These are phyloP conservation scores for Pelosia muscerda DNA, from an alignment of 2,888 invertebrate species.

Conservation along the genomic window DNA sequence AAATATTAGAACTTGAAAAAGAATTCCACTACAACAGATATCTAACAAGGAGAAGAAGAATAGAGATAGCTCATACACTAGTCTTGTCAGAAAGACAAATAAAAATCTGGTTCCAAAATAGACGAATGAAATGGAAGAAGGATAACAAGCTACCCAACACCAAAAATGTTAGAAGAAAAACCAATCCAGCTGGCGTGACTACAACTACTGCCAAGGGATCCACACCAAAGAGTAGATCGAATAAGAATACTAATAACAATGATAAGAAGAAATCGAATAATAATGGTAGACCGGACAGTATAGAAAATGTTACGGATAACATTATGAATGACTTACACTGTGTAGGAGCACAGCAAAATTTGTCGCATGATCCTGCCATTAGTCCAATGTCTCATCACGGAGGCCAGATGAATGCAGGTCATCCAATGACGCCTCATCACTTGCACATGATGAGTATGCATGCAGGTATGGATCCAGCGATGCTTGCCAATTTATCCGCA, in stretches of 20 bases:
- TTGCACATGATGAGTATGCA: slow-evolving; percentile 84
- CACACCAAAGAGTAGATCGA: slow-evolving; percentile 90
- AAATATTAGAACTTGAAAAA: slow-evolving; percentile 98
- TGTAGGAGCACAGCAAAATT: slow-evolving; percentile 82
- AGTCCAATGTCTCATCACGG: slow-evolving; percentile 84
- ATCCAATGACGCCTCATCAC: slow-evolving; percentile 86
- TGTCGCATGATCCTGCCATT: slow-evolving; percentile 82
- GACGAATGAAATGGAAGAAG: slow-evolving; percentile 93
- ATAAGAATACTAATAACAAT: slow-evolving; percentile 85
- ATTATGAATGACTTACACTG: slow-evolving; percentile 88
- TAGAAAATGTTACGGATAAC: slow-evolving; percentile 89
- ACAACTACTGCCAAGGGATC: slow-evolving; percentile 85
- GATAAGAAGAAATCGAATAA: slow-evolving; percentile 85
- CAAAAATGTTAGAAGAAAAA: slow-evolving; percentile 91
- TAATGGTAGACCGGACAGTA: slow-evolving; percentile 87
- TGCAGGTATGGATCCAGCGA: slow-evolving; percentile 80
- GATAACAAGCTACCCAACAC: slow-evolving; percentile 96
- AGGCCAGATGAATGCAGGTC: slow-evolving; percentile 81
- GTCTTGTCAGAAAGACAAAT: slow-evolving; percentile 96
- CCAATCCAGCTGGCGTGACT: slow-evolving; percentile 90
- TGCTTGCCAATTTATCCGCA: slow-evolving; percentile 82
- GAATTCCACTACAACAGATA: slow-evolving; percentile 99
- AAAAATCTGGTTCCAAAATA: slow-evolving; percentile 96
- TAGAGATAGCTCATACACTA: slow-evolving; percentile 98
- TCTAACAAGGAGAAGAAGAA: slow-evolving; percentile 96